Percentiles rank a stretch among this genome's conserved stretches.
Conservation (phyloP, 2,888 invertebrate genomes). For the Crocallis elinguaria region DNA sequence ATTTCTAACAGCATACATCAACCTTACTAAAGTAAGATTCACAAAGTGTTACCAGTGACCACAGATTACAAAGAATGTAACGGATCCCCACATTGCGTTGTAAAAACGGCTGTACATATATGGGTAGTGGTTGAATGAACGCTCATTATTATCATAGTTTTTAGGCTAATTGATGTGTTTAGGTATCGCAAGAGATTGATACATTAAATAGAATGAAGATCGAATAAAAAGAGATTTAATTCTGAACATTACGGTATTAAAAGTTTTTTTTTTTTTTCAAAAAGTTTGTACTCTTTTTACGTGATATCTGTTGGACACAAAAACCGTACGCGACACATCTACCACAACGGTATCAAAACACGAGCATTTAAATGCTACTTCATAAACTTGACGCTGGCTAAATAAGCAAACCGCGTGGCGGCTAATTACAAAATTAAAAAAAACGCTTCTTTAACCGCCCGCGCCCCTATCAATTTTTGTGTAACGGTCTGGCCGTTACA, state of each 20-base stretch:
- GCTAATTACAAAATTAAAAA: too few relatives aligned
- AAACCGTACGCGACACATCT: too few relatives aligned
- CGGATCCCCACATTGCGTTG: background rate
- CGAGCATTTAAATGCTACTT: too few relatives aligned
- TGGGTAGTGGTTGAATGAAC: background rate
- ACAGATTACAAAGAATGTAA: background rate
- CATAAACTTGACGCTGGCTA: too few relatives aligned
- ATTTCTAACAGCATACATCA: background rate
- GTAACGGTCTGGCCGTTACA: constrained; percentile 11
- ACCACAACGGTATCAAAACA: too few relatives aligned
- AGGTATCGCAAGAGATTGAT: background rate
- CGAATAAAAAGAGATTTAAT: background rate
- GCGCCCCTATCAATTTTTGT: background rate
- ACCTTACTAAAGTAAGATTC: background rate
- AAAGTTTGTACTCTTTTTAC: too few relatives aligned
- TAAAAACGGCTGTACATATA: background rate
- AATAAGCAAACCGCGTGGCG: too few relatives aligned
- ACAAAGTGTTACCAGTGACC: background rate
- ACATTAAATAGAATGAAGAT: background rate
- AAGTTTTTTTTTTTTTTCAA: too few relatives aligned
- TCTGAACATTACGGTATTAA: background rate
- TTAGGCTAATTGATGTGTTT: background rate
- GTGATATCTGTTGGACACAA: too few relatives aligned
- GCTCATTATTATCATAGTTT: background rate
- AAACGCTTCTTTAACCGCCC: background rate